Conservation (phyloP, 2,797 vertebrate genomes). For the Lepus oiostolus region DNA sequence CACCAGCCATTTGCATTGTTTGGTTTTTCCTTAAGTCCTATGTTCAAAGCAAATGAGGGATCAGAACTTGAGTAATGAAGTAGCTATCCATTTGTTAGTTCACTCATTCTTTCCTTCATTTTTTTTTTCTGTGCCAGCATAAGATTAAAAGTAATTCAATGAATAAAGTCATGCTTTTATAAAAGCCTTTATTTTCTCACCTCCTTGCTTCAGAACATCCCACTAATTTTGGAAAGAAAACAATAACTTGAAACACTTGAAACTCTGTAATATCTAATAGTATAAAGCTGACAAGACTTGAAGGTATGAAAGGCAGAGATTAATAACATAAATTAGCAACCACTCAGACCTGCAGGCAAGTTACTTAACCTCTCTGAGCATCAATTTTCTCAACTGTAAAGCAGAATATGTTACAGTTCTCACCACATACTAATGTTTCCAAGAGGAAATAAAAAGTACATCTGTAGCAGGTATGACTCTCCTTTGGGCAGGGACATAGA, state of each 20-base stretch:
- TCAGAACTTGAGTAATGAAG: neutral
- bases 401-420: neutral
- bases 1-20: neutral
- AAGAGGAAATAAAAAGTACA: constrained; percentile 18
- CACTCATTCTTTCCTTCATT: neutral
- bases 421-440: neutral
- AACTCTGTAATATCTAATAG: constrained; percentile 12
- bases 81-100: neutral
- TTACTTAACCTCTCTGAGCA: constrained; percentile 17
- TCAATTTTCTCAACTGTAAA: constrained; percentile 34
- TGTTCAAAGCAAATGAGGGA: neutral
- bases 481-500: neutral
- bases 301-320: neutral
- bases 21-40: neutral
- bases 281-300: neutral
- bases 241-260: constrained; percentile 25
- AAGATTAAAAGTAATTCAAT: neutral
- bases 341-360: neutral
- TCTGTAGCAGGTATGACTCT: neutral
- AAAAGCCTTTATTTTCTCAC: constrained; percentile 21
- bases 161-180: neutral
- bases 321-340: neutral
- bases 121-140: neutral
- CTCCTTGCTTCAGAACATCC: neutral
- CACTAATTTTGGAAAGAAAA: neutral